phyloP scores from a whole-genome alignment of 2,888 invertebrate genomes.

The Lasioglossum villosulum region DNA sequence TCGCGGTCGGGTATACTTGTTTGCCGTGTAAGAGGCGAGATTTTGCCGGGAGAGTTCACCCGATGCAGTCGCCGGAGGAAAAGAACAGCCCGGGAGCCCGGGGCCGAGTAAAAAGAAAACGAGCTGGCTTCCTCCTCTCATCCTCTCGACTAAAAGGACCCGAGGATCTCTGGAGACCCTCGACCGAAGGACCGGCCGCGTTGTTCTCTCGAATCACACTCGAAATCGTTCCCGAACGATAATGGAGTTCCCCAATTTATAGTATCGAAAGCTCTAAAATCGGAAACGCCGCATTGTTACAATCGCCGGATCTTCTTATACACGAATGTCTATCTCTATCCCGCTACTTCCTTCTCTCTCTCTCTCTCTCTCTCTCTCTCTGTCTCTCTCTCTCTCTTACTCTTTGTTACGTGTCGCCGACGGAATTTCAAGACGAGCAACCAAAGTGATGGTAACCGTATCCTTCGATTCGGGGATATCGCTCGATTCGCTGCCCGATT shows the following conservation, averaged over 20 bases:
- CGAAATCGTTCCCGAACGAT: slow-evolving; percentile 54
- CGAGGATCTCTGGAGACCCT: slow-evolving; percentile 59
- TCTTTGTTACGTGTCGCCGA: slow-evolving; percentile 17
- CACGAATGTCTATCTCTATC: not conserved
- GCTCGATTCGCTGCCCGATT: not conserved
- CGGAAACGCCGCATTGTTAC: slow-evolving; percentile 36
- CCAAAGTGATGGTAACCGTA: slow-evolving; percentile 13
- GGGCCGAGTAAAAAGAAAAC: slow-evolving; percentile 39
- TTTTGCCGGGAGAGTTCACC: slow-evolving; percentile 51
- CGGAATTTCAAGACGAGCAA: not conserved
- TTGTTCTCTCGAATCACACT: slow-evolving; percentile 67
- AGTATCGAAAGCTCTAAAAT: slow-evolving; percentile 51
- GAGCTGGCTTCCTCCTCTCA: slow-evolving; percentile 33
- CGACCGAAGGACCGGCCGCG: slow-evolving; percentile 53
- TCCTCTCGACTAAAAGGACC: slow-evolving; percentile 51
- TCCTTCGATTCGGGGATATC: slow-evolving; percentile 13
- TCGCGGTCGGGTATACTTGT: slow-evolving; percentile 67
- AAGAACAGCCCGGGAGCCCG: slow-evolving; percentile 15
- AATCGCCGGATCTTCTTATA: not conserved
- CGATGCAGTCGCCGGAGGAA: slow-evolving; percentile 32
- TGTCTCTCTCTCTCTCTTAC: not conserved
- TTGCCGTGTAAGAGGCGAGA: slow-evolving; percentile 61
- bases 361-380: not conserved
- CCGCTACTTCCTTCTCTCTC: not conserved
- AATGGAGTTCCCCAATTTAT: slow-evolving; percentile 62